Conservation (phyloP, 2,113 vertebrate species). For the Hippolais icterina region DNA sequence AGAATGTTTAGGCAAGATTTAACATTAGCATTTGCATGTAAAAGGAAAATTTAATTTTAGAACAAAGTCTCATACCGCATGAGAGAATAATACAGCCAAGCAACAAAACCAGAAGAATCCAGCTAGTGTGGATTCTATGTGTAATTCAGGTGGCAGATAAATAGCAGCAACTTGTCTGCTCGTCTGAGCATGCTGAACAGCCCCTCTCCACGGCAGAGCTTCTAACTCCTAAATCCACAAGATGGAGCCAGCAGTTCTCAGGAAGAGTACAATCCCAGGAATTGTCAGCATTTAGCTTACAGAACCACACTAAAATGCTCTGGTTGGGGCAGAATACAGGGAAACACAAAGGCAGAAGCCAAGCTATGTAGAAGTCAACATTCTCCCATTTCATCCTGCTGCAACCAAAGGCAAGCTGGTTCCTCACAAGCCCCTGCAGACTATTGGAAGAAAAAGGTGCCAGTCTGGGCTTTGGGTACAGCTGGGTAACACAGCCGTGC, state of each 20-base stretch:
- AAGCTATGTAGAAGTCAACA: rapidly evolving
- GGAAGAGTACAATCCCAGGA: not conserved
- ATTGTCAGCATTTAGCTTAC: not conserved
- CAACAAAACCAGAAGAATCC: not conserved
- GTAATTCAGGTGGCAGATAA: conserved; percentile 34
- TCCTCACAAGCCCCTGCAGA: not conserved
- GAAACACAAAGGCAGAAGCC: not conserved
- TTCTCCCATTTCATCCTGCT: not conserved
- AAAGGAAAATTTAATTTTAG: conserved; percentile 25
- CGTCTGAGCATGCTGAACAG: not conserved
- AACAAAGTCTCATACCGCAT: not conserved
- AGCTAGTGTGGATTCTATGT: not conserved
- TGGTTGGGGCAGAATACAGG: not conserved
- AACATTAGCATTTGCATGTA: not conserved
- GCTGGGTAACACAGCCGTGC: not conserved
- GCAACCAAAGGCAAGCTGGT: not conserved
- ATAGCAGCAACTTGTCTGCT: not conserved
- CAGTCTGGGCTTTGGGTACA: not conserved
- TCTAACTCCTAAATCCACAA: conserved; percentile 48
- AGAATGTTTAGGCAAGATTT: not conserved
- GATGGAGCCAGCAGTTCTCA: conserved; percentile 60
- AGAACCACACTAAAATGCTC: not conserved
- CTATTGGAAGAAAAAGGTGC: not conserved
- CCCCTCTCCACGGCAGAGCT: not conserved
- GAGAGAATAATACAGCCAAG: not conserved